Evolutionary conservation across 2,113 vertebrate genomes (phyloP).

Genomic region (Chlorocebus sabaeus): DNA sequence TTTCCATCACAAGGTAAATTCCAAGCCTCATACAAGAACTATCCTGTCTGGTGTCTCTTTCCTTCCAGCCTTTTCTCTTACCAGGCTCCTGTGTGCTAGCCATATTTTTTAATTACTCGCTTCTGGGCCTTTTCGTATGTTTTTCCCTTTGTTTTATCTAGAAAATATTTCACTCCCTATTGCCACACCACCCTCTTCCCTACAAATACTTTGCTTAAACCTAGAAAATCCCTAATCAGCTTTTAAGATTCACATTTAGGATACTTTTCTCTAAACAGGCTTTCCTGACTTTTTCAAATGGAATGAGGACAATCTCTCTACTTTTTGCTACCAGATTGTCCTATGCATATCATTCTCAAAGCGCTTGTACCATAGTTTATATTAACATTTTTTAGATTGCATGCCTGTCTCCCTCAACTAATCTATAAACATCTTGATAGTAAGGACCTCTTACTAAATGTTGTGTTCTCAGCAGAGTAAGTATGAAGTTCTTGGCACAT

Average conservation of each 20-base stretch:
- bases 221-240: background rate
- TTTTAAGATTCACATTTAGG: background rate
- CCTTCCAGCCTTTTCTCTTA: background rate
- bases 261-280: background rate
- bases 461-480: constrained; percentile 1
- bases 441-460: background rate
- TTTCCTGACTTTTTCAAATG: constrained; percentile 11
- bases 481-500: background rate
- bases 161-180: background rate
- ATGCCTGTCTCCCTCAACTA: background rate
- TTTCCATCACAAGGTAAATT: background rate
- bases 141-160: background rate
- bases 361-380: background rate
- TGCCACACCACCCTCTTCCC: background rate
- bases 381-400: background rate
- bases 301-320: background rate
- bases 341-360: background rate
- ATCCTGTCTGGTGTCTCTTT: background rate
- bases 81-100: background rate
- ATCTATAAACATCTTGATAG: constrained; percentile 4
- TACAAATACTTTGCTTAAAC: background rate
- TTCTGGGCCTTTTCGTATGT: background rate
- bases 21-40: background rate
- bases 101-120: background rate
- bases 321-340: background rate